Evolutionary conservation across 2,113 vertebrate genomes (phyloP).

Genomic region (Balaeniceps rex): DNA sequence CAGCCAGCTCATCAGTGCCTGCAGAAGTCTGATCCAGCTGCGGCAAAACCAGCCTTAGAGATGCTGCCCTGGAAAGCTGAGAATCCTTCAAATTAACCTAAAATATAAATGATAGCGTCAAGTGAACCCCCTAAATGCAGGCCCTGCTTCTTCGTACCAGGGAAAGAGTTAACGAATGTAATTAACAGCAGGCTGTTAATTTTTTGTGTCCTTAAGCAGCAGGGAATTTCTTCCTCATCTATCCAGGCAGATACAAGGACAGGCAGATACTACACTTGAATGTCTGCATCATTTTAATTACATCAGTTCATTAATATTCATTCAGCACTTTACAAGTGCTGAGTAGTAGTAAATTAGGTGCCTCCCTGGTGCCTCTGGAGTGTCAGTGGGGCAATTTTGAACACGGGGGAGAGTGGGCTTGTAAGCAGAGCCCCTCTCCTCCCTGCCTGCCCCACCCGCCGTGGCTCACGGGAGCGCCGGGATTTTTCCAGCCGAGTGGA

Average conservation of each 20-base stretch:
- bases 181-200: conserved; percentile 53
- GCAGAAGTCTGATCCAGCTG: neutral
- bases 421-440: neutral
- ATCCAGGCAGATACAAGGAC: conserved; percentile 51
- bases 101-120: neutral
- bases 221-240: conserved; percentile 63
- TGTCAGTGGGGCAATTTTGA: neutral
- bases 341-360: conserved; percentile 37
- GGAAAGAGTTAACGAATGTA: conserved; percentile 44
- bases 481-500: neutral
- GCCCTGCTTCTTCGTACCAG: neutral
- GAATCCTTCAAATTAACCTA: neutral
- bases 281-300: conserved; percentile 64
- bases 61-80: neutral
- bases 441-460: fast-evolving
- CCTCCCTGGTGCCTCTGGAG: conserved; percentile 8
- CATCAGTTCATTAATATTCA: conserved; percentile 63
- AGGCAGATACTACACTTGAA: conserved; percentile 49
- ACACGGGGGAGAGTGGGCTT: neutral
- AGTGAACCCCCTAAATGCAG: neutral
- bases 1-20: neutral
- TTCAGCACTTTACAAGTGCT: conserved; percentile 18
- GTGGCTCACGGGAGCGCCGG: fast-evolving
- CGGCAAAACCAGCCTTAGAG: neutral
- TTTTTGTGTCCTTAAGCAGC: conserved; percentile 58